A percentile compares a stretch with the other conserved stretches of the same genome.
Conservation (phyloP, 35 echinoderm and acorn worm species). For the Heliocidaris erythrogramma region DNA sequence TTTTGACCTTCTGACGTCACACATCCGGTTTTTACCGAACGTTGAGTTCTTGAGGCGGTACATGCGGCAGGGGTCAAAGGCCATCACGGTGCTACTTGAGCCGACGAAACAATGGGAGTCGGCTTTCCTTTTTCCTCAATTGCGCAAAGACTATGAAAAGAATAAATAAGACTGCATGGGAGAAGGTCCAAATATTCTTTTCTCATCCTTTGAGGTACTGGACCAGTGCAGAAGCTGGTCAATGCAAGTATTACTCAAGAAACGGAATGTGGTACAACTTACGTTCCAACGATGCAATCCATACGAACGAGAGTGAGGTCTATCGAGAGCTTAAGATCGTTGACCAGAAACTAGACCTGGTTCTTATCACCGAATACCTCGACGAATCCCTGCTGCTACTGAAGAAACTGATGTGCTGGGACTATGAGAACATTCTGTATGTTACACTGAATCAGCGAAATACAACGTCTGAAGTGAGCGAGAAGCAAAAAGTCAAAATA, state of each 20-base stretch:
- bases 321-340: conserved; percentile 25
- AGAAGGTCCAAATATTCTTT: background rate
- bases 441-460: background rate
- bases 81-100: conserved; percentile 19
- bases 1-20: background rate
- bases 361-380: conserved; percentile 50
- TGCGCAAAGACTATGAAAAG: background rate
- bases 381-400: conserved; percentile 57
- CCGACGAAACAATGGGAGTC: conserved; percentile 3
- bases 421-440: conserved; percentile 50
- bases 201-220: background rate
- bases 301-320: background rate
- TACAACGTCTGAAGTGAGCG: background rate
- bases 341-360: conserved; percentile 35
- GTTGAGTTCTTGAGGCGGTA: background rate
- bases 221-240: background rate
- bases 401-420: conserved; percentile 56
- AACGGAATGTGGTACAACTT: conserved; percentile 3
- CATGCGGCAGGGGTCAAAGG: background rate
- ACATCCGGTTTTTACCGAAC: conserved; percentile 1
- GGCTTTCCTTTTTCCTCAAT: background rate
- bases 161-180: background rate
- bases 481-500: background rate
- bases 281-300: background rate
- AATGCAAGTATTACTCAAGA: conserved; percentile 4